Evolutionary conservation across 2,888 invertebrate genomes (phyloP).

Genomic region (Trilocha varians): DNA sequence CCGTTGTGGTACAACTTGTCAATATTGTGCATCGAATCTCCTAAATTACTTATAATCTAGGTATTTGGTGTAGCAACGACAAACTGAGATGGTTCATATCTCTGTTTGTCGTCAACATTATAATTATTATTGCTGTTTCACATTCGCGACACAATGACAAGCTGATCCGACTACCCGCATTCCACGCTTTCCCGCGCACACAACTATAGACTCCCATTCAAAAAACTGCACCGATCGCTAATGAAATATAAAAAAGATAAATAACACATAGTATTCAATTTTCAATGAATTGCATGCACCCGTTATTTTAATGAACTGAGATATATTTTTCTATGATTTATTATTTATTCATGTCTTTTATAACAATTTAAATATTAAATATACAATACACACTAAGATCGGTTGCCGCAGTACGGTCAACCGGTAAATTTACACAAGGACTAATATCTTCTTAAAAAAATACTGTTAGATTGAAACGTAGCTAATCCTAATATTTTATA

Average conservation of each 20-base stretch:
- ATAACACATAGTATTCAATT: conserved; percentile 65
- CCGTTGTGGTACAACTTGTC: conserved; percentile 54
- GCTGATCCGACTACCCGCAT: conserved; percentile 28
- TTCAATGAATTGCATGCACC: conserved; percentile 70
- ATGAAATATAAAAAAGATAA: conserved; percentile 73
- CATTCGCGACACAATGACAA: conserved; percentile 25
- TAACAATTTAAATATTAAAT: conserved; percentile 67
- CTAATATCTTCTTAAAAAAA: conserved; percentile 74
- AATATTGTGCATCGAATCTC: conserved; percentile 55
- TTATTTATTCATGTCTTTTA: conserved; percentile 68
- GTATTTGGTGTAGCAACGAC: conserved; percentile 1
- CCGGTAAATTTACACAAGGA: conserved; percentile 67
- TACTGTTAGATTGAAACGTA: conserved; percentile 74
- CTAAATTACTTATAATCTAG: conserved; percentile 5
- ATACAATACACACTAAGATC: conserved; percentile 65
- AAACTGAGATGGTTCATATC: too few species aligned
- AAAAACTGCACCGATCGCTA: conserved; percentile 59
- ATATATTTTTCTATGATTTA: conserved; percentile 67
- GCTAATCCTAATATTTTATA: conserved; percentile 69
- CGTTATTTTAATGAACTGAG: conserved; percentile 68
- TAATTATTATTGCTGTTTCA: background rate
- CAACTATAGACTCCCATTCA: conserved; percentile 47
- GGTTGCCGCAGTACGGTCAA: conserved; percentile 49
- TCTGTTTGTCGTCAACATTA: too few species aligned
- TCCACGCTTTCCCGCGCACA: conserved; percentile 21